Base-by-base conservation (phyloP, 2,888 invertebrate genomes). In the Plagodis pulveraria region DNA sequence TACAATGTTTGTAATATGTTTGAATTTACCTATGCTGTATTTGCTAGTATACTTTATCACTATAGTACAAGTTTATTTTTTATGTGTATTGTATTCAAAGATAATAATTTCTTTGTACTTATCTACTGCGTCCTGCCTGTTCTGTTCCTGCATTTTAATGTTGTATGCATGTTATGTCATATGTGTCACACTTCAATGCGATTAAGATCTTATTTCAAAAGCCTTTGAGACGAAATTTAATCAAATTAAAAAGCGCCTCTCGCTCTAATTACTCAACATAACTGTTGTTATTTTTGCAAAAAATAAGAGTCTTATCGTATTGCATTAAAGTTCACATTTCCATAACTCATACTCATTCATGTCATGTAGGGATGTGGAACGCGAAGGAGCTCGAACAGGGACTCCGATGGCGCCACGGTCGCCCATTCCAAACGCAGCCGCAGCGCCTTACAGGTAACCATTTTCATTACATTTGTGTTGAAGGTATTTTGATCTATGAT, bases 391-490 rank as follows among this genome's bases (percentile, higher is more conserved):
- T 41, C 67, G 73, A 35, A 73, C 84, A 10, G 80, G 80, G 35
- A 80, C 86, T 11, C 79, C 87, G 49, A 71, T 83, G 60, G 87
- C 91, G 63, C 92, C 91, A 56, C 86, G 90, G 41, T 90, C 92
- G 46, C 92, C 92, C 52, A 76, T 89, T 50, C 81, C 81, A 50
- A 80, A 83, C 71, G 77, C 82, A 52, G 77, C 77, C 62, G 82
- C 86, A 56, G 77, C 86, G 62, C 88, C 92, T 56, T 94, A 92
- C 87, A 94, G 94, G 94, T 93, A 87, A 70, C 35, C 57, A 63
- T 66, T 42, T 50, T 40, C 54, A 56, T 57, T 40, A 42, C 54
- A 52, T 49, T 48, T 12, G 0, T n/a, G 36, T 4, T 9, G 22
- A 22, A 22, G 22, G 4, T 22, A 22, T 22, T 22, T 22, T 4